phyloP scores from a whole-genome alignment of 2,797 vertebrate genomes.

The Sebastes goodei region DNA sequence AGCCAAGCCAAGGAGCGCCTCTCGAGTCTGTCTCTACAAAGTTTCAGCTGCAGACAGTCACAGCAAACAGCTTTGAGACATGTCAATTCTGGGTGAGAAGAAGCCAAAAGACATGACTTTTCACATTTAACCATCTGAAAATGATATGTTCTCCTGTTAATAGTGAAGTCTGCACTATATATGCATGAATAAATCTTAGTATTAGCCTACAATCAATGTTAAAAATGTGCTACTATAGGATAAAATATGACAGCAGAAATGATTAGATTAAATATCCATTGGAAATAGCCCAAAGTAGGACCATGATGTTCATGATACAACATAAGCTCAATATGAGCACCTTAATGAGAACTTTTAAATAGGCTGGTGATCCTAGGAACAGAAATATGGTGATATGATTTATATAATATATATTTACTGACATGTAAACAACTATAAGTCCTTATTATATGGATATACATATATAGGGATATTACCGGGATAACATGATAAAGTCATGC shows the following conservation, averaged over 20 bases:
- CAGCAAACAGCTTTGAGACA: conserved; percentile 13
- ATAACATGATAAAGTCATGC: background rate
- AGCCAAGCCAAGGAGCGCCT: conserved; percentile 48
- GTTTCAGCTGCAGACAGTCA: conserved; percentile 41
- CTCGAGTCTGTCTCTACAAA: conserved; percentile 47
- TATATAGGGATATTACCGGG: background rate
- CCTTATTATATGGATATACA: background rate
- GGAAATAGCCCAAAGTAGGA: background rate
- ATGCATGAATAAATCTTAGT: background rate
- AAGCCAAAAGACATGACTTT: background rate
- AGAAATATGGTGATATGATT: background rate
- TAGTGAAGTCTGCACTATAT: background rate
- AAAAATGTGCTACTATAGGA: background rate
- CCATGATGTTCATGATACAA: background rate
- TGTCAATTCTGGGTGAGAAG: conserved; percentile 17
- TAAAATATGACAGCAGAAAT: background rate
- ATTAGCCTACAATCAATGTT: background rate
- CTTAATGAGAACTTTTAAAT: too few species aligned
- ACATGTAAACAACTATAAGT: background rate
- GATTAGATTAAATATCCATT: background rate
- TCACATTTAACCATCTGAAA: background rate
- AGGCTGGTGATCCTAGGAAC: background rate
- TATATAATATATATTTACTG: background rate
- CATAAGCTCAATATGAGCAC: background rate
- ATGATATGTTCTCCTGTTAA: background rate